phyloP scores from a whole-genome alignment of 2,113 vertebrate genomes.

The Arizona elegans region DNA sequence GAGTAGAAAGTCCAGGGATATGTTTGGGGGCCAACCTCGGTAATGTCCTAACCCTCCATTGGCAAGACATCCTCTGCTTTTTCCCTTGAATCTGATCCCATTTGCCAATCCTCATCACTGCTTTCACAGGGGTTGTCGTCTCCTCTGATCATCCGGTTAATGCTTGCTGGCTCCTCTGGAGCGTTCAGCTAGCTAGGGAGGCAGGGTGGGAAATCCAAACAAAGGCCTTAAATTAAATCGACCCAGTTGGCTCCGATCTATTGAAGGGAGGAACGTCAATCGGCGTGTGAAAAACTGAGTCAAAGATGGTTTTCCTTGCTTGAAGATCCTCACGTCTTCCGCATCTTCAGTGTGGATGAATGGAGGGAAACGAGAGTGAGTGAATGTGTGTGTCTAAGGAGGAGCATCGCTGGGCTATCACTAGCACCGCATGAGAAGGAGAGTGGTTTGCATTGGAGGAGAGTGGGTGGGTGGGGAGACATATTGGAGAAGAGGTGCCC shows the following conservation, averaged over 20 bases:
- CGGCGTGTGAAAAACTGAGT: background rate
- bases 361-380: background rate
- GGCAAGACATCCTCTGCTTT: background rate
- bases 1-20: background rate
- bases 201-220: background rate
- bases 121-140: background rate
- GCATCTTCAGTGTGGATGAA: background rate
- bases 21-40: background rate
- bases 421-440: background rate
- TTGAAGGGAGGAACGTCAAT: background rate
- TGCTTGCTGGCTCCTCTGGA: background rate
- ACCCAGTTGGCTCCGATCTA: background rate
- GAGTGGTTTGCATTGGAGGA: background rate
- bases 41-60: background rate
- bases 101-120: background rate
- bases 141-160: background rate
- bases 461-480: too few species aligned
- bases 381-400: background rate
- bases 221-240: background rate
- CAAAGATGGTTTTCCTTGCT: background rate
- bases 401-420: background rate
- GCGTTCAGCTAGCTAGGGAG: background rate
- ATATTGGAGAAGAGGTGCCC: background rate
- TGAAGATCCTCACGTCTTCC: background rate
- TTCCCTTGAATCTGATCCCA: background rate